A percentile compares a stretch with the other conserved stretches of the same genome.
phyloP scores from a whole-genome alignment of 2,797 vertebrate species.

The Cottoperca gobio region DNA sequence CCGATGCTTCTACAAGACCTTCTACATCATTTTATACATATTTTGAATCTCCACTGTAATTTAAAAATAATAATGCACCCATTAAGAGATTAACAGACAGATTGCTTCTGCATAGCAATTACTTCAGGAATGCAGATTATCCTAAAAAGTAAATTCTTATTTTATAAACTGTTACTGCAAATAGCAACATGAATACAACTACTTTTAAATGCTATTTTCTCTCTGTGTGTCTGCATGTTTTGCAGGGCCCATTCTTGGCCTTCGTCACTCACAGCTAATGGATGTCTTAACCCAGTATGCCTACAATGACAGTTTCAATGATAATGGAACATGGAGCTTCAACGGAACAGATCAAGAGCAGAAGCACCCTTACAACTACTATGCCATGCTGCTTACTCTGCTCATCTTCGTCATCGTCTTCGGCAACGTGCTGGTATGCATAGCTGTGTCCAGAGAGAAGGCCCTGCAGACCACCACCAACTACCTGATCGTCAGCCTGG shows the following conservation, averaged over 20 bases:
- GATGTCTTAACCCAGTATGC: slow-evolving; percentile 93
- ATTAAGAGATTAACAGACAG: slow-evolving; percentile 24
- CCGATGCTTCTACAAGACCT: neutral
- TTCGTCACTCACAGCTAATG: slow-evolving; percentile 88
- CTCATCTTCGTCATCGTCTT: slow-evolving; percentile 98
- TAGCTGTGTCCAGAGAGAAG: slow-evolving; percentile 96
- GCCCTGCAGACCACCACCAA: slow-evolving; percentile 98
- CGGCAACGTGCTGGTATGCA: slow-evolving; percentile 97
- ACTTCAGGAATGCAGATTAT: slow-evolving; percentile 22
- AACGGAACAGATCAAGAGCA: slow-evolving; percentile 85
- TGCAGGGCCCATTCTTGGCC: slow-evolving; percentile 79
- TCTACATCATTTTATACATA: neutral
- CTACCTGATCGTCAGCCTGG: slow-evolving; percentile 98
- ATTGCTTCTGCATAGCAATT: slow-evolving; percentile 8
- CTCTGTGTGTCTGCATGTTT: slow-evolving; percentile 34
- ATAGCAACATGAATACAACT: slow-evolving; percentile 24
- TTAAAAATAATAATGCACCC: slow-evolving; percentile 3
- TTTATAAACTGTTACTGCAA: neutral
- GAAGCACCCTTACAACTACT: slow-evolving; percentile 95
- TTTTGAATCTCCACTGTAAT: neutral
- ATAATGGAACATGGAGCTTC: slow-evolving; percentile 88
- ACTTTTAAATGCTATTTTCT: slow-evolving; percentile 19
- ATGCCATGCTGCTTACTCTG: slow-evolving; percentile 95
- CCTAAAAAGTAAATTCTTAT: neutral
- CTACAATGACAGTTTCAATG: slow-evolving; percentile 88